phyloP scores from a whole-genome alignment of 1,140 invertebrate genomes.

The Heliothis subflexa region DNA sequence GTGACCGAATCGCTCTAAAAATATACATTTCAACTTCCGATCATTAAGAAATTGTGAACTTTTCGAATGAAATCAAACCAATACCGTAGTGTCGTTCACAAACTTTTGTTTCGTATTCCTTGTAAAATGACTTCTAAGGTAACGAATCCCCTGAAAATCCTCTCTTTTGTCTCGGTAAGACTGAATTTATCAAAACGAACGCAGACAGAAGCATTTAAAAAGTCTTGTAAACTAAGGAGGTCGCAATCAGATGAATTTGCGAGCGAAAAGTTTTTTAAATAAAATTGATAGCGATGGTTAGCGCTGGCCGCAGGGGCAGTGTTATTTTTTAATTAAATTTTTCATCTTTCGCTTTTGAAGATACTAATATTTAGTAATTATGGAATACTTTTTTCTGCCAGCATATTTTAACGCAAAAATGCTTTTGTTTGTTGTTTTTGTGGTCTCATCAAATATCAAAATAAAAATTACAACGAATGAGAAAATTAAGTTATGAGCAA shows the following conservation, averaged over 20 bases:
- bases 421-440: conserved; percentile 10
- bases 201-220: conserved; percentile 56
- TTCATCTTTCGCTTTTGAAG: conserved; percentile 42
- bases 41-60: conserved; percentile 56
- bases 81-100: conserved; percentile 5
- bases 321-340: conserved; percentile 57
- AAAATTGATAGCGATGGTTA: conserved; percentile 65
- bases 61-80: conserved; percentile 54
- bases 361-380: conserved; percentile 42
- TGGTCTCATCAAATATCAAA: conserved; percentile 3
- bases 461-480: not conserved
- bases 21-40: conserved; percentile 52
- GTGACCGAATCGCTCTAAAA: conserved; percentile 48
- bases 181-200: conserved; percentile 24
- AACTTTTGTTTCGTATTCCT: conserved; percentile 24
- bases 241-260: conserved; percentile 72
- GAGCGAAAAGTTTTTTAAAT: conserved; percentile 65
- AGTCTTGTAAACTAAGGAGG: conserved; percentile 64
- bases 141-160: conserved; percentile 1
- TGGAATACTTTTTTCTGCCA: conserved; percentile 25
- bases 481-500: not conserved
- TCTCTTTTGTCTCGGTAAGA: conserved; percentile 12
- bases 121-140: not conserved
- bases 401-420: conserved; percentile 26
- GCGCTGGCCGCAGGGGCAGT: conserved; percentile 38